A percentile compares a stretch with the other conserved stretches of the same genome.
These are phyloP conservation scores for Orthonyx spaldingii DNA, from an alignment of 2,113 vertebrate genomes.

Conservation along the genomic window DNA sequence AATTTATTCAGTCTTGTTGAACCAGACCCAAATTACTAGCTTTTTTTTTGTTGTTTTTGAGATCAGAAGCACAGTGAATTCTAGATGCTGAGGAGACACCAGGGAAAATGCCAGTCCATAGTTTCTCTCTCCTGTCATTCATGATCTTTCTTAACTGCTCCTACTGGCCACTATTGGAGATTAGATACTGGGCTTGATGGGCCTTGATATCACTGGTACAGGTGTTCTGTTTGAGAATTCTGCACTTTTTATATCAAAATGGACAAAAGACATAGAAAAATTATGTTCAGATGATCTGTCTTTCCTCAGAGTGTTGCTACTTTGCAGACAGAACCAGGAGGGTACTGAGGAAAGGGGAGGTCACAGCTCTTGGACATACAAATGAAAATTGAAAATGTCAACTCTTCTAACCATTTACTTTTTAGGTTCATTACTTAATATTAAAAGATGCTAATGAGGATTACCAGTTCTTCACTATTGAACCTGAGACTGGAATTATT, in stretches of 20 bases:
- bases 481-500: conserved; percentile 74
- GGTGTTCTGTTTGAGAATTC: not conserved
- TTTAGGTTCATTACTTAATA: conserved; percentile 80
- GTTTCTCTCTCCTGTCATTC: not conserved
- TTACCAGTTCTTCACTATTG: conserved; percentile 81
- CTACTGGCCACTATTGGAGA: not conserved
- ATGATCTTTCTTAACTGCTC: not conserved
- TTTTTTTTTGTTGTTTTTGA: not conserved
- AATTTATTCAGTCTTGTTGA: not conserved
- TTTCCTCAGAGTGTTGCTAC: not conserved
- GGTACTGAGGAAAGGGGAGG: not conserved
- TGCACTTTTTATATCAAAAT: not conserved
- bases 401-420: not conserved
- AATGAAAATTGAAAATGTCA: not conserved
- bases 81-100: not conserved
- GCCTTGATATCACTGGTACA: not conserved
- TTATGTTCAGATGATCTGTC: not conserved
- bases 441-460: conserved; percentile 82
- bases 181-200: not conserved
- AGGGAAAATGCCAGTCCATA: not conserved
- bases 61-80: not conserved
- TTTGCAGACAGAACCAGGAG: not conserved
- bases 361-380: not conserved
- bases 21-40: not conserved
- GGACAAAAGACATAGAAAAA: not conserved